Conservation (phyloP, 2,797 vertebrate genomes). For the Centropyge bicolor region DNA sequence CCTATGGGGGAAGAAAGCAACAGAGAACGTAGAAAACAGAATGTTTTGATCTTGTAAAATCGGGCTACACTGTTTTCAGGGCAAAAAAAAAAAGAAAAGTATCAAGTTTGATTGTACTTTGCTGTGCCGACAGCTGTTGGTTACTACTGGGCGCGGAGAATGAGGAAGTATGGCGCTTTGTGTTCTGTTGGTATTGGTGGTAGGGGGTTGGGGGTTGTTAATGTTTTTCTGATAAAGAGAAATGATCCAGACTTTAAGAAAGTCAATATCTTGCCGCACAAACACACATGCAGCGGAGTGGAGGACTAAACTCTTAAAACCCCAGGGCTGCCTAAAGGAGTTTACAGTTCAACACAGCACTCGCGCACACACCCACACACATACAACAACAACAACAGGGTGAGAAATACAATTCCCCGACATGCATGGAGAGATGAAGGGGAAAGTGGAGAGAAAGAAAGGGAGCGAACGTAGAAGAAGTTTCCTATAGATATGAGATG, state of each 20-base stretch:
- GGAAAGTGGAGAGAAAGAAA: constrained; percentile 62
- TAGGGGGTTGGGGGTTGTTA: constrained; percentile 71
- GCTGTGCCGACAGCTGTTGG: constrained; percentile 79
- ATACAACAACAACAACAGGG: constrained; percentile 79
- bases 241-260: constrained; percentile 88
- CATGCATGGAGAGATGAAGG: constrained; percentile 56
- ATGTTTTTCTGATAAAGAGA: constrained; percentile 89
- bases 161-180: constrained; percentile 80
- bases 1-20: constrained; percentile 6
- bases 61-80: constrained; percentile 71
- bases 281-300: constrained; percentile 72
- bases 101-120: constrained; percentile 83
- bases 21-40: constrained; percentile 65
- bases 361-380: constrained; percentile 81
- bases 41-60: constrained; percentile 80
- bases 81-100: constrained; percentile 60
- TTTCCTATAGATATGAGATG: constrained; percentile 31
- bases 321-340: constrained; percentile 89
- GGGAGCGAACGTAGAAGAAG: constrained; percentile 39
- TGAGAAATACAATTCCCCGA: constrained; percentile 86
- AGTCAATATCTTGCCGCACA: constrained; percentile 87
- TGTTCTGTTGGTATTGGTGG: constrained; percentile 61
- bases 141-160: constrained; percentile 54
- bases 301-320: constrained; percentile 88
- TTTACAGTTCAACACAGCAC: constrained; percentile 79